Evolutionary conservation across 2,113 vertebrate genomes (phyloP), one percentile per base, ranked within the genome.

Genomic region (Ciconia maguari): DNA sequence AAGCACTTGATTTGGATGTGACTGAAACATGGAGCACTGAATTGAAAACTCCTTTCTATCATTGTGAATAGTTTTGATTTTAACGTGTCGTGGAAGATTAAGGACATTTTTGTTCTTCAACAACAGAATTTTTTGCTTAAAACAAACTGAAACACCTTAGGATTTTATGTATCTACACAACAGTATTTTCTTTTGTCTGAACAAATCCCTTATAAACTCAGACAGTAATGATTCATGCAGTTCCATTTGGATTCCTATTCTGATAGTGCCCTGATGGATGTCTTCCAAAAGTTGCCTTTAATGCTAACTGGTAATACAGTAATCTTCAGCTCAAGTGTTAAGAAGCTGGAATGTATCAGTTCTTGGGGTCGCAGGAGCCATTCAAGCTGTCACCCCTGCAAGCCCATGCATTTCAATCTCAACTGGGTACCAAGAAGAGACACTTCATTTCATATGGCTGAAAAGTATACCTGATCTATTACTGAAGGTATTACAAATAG

Each of bases 41-140:
- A 71, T n/a, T 90, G 54, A 88, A 91, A 89, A 64, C 42, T 81
- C 26, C 24, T 89, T 97, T 68, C 10, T 87, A 9, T 85, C 54
- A 60, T 72, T 92, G 77, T 87, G 87, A 71, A 94, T 90, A 85
- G 48, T 89, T 83, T 65, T 75, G 19, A 32, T 82, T 95, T 61
- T 65, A 34, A 83, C 34, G 19, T 34, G 3, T 86, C 79, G 25
- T 62, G 13, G 25, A 86, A 80, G 11, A 65, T 54, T 61, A 66
- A 77, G 29, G 34, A 51, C 18, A 36, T 57, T 85, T 89, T 83
- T 83, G 6, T 91, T 94, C 58, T 89, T 89, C 68, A 60, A 7
- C 13, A 87, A 17, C 29, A 88, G 54, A 72, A 9, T 36, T 70
- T 79, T 88, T 86, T 58, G 44, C 48, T 89, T 54, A 76, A 80